Base-by-base conservation (phyloP, 53 echinoderm and acorn worm species). In the Astropecten irregularis region DNA sequence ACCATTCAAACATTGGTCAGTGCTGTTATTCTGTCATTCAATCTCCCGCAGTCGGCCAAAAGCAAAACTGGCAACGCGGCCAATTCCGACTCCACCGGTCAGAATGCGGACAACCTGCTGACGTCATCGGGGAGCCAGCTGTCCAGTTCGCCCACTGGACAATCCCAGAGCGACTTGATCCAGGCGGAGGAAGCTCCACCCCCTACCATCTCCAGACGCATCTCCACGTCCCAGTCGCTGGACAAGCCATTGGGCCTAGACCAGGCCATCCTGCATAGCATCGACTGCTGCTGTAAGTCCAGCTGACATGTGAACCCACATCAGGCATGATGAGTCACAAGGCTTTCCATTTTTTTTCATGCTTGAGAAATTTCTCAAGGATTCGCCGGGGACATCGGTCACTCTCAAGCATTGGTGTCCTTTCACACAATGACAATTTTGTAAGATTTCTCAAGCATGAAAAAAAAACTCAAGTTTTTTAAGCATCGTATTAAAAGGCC, bases 281-380 rank as follows among this genome's bases (percentile, higher is more conserved):
- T 96, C n/a, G 93, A 93, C 83, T 94, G 97, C 72, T 96, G 97
- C 77, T 95, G 97, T 96, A 88, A 89, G 94, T 90, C 16, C 32
- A 72, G n/a, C 10, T 13, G 18, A 5, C 44, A 65, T 67, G 11
- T 18, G 8, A 82, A 34, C 27, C 9, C 18, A 25, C 15, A 32
- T n/a, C n/a, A n/a, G n/a, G n/a, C n/a, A n/a, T n/a, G n/a, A n/a
- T n/a, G n/a, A n/a, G n/a, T n/a, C n/a, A n/a, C n/a, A n/a, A n/a
- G n/a, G n/a, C n/a, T n/a, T n/a, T n/a, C n/a, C n/a, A n/a, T n/a
- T n/a, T n/a, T n/a, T n/a, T n/a, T n/a, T n/a, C n/a, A n/a, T n/a
- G n/a, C n/a, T n/a, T n/a, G n/a, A n/a, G n/a, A n/a, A n/a, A n/a
- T n/a, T n/a, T n/a, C n/a, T n/a, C n/a, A n/a, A n/a, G n/a, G n/a